Percentiles rank a stretch among this genome's conserved stretches.
Evolutionary conservation across 2,888 invertebrate species (phyloP).

Genomic region (Oligia strigilis): DNA sequence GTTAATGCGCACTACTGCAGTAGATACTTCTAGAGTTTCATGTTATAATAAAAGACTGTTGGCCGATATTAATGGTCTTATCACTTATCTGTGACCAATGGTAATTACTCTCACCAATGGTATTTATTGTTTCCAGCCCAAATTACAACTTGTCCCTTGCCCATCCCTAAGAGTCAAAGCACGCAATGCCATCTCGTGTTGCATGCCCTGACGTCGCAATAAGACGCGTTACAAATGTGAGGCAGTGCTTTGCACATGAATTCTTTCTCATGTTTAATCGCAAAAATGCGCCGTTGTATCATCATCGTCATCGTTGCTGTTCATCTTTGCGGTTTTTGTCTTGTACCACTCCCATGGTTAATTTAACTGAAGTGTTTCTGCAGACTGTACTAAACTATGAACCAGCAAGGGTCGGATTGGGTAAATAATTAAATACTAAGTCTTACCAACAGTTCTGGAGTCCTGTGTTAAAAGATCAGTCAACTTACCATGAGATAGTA

Average conservation of each 20-base stretch:
- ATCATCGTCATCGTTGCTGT: not conserved
- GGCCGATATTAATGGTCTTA: not conserved
- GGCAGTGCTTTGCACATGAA: not conserved
- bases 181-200: not conserved
- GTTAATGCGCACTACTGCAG: not conserved
- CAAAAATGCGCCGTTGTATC: not conserved
- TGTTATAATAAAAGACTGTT: not conserved
- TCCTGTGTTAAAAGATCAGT: conserved; percentile 32
- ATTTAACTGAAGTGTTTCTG: not conserved
- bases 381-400: conserved; percentile 5
- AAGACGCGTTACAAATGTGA: not conserved
- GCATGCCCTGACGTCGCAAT: not conserved
- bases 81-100: conserved; percentile 13
- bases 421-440: conserved; percentile 23
- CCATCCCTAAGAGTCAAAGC: not conserved
- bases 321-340: not conserved
- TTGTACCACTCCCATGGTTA: not conserved
- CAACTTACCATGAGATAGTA: conserved; percentile 89
- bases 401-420: conserved; percentile 9
- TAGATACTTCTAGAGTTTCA: not conserved
- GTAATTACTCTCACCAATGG: not conserved
- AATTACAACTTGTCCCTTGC: not conserved
- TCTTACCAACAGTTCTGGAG: conserved; percentile 50
- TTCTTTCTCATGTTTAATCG: conserved; percentile 1
- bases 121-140: conserved; percentile 14